Percentiles rank a stretch among this genome's conserved stretches.
Evolutionary conservation across 2,113 vertebrate genomes (phyloP).

Genomic region (Mystacornis crossleyi): DNA sequence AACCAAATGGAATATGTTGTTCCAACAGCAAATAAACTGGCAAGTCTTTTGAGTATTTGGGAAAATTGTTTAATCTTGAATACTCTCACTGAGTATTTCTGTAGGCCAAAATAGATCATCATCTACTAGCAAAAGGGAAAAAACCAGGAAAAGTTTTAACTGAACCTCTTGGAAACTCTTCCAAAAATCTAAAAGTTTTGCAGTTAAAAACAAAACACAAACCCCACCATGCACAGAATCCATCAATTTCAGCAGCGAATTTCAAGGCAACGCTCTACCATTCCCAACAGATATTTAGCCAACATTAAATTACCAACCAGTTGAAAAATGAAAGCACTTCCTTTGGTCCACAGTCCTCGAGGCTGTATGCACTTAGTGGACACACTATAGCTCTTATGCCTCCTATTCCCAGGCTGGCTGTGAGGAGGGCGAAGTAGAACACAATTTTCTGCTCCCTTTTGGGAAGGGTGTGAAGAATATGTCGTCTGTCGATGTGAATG

Average conservation of each 20-base stretch:
- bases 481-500: conserved; percentile 80
- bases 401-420: conserved; percentile 83
- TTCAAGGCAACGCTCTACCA: not conserved
- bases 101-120: not conserved
- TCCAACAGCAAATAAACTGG: not conserved
- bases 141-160: not conserved
- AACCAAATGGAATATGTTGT: not conserved
- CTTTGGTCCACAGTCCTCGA: conserved; percentile 76
- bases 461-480: conserved; percentile 73
- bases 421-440: conserved; percentile 83
- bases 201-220: not conserved
- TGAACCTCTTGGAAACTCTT: not conserved
- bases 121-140: not conserved
- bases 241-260: not conserved
- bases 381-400: conserved; percentile 87
- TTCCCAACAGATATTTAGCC: not conserved
- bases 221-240: not conserved
- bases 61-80: not conserved
- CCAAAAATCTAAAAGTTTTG: not conserved
- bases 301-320: conserved; percentile 76
- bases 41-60: not conserved
- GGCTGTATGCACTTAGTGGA: conserved; percentile 79
- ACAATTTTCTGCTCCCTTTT: conserved; percentile 79
- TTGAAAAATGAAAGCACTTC: conserved; percentile 87
- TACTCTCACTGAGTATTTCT: not conserved